Percentiles rank a stretch among this genome's conserved stretches.
These are phyloP conservation scores for Epinephelus moara DNA, from an alignment of 2,113 vertebrate genomes.

Conservation along the genomic window DNA sequence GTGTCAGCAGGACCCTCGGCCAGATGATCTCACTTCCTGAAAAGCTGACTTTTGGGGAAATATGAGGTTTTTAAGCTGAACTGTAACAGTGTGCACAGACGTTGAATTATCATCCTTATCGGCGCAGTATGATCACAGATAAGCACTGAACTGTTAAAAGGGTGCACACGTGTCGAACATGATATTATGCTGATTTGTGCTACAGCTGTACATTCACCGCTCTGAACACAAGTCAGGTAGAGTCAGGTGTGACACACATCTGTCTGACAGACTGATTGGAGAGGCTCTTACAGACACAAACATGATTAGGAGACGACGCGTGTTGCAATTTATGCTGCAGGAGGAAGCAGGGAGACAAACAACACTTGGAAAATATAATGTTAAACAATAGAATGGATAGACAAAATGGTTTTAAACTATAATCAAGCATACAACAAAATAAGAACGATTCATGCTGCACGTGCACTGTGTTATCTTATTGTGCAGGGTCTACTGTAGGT, in stretches of 20 bases:
- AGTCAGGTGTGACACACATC: slow-evolving; percentile 29
- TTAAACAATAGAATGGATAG: background rate
- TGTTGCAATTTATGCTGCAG: slow-evolving; percentile 4
- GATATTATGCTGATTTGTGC: slow-evolving; percentile 25
- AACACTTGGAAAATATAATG: background rate
- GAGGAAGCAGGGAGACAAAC: background rate
- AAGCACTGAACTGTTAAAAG: slow-evolving; percentile 9
- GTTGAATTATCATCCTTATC: background rate
- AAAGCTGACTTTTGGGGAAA: slow-evolving; percentile 39
- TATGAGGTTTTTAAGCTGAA: background rate
- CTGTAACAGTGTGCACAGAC: background rate
- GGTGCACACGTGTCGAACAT: background rate
- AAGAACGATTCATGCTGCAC: background rate
- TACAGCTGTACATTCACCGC: slow-evolving; percentile 2
- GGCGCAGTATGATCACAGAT: background rate
- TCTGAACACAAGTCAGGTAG: slow-evolving; percentile 15
- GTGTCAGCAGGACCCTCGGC: background rate
- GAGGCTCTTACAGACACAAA: slow-evolving; percentile 9
- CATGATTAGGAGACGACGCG: background rate
- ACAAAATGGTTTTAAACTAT: background rate
- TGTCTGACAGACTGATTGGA: slow-evolving; percentile 34
- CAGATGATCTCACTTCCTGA: slow-evolving; percentile 49
- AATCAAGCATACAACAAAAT: background rate
- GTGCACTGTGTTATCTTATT: background rate
- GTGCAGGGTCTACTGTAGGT: background rate